phyloP scores from a whole-genome alignment of 1,140 invertebrate species.

The Drosophila equinoxialis region DNA sequence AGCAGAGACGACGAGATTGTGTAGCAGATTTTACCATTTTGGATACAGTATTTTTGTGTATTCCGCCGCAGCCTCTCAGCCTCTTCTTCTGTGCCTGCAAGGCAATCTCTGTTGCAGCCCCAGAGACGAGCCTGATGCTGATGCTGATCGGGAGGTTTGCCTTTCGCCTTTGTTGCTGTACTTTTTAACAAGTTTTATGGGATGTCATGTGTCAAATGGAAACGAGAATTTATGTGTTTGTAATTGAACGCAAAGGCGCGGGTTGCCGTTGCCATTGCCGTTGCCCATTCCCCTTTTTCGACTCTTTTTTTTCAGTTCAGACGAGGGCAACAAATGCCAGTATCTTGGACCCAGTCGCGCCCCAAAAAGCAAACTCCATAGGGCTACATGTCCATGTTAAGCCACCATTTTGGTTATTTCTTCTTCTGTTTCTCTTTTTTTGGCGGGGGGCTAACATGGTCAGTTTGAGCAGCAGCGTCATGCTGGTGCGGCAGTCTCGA shows the following conservation, averaged over 20 bases:
- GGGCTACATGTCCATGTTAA: not conserved
- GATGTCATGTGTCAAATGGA: slow-evolving; percentile 83
- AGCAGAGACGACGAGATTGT: slow-evolving; percentile 56
- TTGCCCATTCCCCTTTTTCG: not conserved
- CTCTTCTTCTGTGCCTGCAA: slow-evolving; percentile 39
- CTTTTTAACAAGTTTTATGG: slow-evolving; percentile 82
- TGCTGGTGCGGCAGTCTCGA: slow-evolving; percentile 53
- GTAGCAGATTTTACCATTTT: slow-evolving; percentile 75
- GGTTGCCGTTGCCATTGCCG: slow-evolving; percentile 36
- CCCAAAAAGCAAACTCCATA: slow-evolving; percentile 5
- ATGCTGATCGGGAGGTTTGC: slow-evolving; percentile 51
- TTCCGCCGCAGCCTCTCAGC: not conserved
- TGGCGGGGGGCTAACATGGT: slow-evolving; percentile 37
- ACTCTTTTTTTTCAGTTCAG: slow-evolving; percentile 13
- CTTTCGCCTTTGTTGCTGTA: slow-evolving; percentile 72
- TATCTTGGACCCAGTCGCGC: slow-evolving; percentile 27
- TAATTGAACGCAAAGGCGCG: slow-evolving; percentile 77
- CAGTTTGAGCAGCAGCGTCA: slow-evolving; percentile 43
- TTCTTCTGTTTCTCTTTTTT: not conserved
- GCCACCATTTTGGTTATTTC: slow-evolving; percentile 54
- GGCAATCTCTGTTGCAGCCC: slow-evolving; percentile 32
- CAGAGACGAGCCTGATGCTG: slow-evolving; percentile 29
- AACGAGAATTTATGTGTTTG: slow-evolving; percentile 82
- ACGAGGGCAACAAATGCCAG: slow-evolving; percentile 25
- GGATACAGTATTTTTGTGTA: slow-evolving; percentile 62